These are phyloP conservation scores for Rotaria magnacalcarata DNA, from an alignment of 2,888 invertebrate species.

Conservation along the genomic window DNA sequence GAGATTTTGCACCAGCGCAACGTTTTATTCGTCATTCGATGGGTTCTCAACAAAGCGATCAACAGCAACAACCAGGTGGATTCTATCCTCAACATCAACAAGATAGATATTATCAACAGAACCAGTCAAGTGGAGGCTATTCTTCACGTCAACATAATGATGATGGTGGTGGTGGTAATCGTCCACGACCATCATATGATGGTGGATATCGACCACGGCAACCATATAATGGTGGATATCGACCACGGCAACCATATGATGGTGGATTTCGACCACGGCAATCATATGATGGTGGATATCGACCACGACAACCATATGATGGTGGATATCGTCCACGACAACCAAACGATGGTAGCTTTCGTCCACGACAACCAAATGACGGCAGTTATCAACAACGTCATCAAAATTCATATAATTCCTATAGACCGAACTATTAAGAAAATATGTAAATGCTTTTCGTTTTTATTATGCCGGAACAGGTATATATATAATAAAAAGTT, in stretches of 20 bases:
- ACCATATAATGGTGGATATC: background rate
- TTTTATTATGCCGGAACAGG: too few species aligned
- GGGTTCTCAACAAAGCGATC: background rate
- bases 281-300: too few species aligned
- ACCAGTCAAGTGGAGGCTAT: background rate
- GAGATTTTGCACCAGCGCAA: conserved; percentile 12
- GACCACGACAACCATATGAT: too few species aligned
- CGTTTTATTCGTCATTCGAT: background rate
- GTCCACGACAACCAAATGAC: too few species aligned
- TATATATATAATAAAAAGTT: too few species aligned
- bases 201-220: background rate
- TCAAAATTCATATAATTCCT: background rate
- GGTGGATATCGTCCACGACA: too few species aligned
- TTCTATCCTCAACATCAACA: background rate
- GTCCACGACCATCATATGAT: background rate
- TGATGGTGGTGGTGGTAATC: too few species aligned
- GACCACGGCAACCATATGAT: background rate
- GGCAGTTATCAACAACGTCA: background rate
- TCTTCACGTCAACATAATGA: background rate
- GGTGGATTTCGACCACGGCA: too few species aligned
- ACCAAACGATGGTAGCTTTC: too few species aligned
- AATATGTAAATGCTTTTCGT: too few species aligned
- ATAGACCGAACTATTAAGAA: background rate
- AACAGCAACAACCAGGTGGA: background rate
- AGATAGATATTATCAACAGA: background rate